Base-by-base conservation (phyloP, 2,888 invertebrate species). In the Stomorhina lunata region DNA sequence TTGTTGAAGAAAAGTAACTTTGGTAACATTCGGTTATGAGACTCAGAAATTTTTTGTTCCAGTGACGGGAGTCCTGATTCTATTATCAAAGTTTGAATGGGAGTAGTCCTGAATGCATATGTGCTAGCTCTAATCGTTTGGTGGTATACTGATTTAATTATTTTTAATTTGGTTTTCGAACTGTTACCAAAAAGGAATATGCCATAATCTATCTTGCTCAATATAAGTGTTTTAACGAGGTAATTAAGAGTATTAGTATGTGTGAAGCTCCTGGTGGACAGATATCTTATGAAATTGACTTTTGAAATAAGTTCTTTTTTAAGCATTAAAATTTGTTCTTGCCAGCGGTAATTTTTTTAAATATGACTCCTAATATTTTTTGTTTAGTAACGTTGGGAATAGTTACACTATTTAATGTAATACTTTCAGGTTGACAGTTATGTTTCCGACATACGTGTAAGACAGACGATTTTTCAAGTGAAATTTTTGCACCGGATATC, bases 401-500 rank as follows among this genome's bases (percentile, higher is more conserved):
- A 7, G 1, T 32, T n/a, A 34, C 4, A 12, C 29, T 43, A 6
- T 34, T 45, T 4, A 57, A 22, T 4, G 29, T 22, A 20, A 71
- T 17, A 6, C 40, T 22, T 2, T 5, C 37, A 5, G 59, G 40
- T 1, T 2, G 2, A 15, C 34, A 29, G 3, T 45, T 43, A n/a
- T 55, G 55, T 40, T 57, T 69, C 5, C 69, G 15, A 15, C 69
- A 69, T 5, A 69, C 29, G 9, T 57, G 69, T 2, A 69, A n/a
- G 2, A 55, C 20, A 15, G 43, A 25, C 9, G 55, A 55, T 3
- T 69, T 69, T 15, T 12, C 3, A 25, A 53, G 7, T 5, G 45
- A 69, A 10, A 57, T 71, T 71, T 71, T 71, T 7, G 45, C 71
- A 5, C 57, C 71, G 1, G 71, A 71, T 71, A n/a, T 20, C n/a